phyloP scores from a whole-genome alignment of 2,113 vertebrate species.

The Pollimyrus isidori region DNA sequence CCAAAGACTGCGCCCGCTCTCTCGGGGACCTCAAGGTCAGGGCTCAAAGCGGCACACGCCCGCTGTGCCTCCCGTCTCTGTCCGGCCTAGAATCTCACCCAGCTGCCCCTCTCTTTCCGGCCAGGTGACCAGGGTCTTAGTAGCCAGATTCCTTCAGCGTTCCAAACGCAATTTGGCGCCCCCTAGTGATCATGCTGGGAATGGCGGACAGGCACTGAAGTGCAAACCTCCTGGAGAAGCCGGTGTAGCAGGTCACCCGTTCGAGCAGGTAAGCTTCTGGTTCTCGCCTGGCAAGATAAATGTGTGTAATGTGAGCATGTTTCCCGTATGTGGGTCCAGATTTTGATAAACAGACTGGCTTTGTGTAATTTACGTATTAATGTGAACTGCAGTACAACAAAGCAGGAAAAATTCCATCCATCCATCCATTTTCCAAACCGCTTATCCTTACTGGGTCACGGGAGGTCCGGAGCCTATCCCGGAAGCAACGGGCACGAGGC shows the following conservation, averaged over 20 bases:
- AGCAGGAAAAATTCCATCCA: background rate
- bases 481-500: no score
- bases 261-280: conserved; percentile 56
- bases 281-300: background rate
- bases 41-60: background rate
- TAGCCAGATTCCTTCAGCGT: conserved; percentile 85
- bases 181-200: conserved; percentile 56
- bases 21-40: conserved; percentile 83
- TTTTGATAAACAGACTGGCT: background rate
- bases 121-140: conserved; percentile 74
- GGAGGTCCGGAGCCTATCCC: no score
- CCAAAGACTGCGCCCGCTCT: conserved; percentile 75
- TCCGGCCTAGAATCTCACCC: background rate
- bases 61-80: no score
- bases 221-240: conserved; percentile 49
- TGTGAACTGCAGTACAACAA: background rate
- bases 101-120: conserved; percentile 2
- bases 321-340: background rate
- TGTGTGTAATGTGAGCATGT: background rate
- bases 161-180: conserved; percentile 70
- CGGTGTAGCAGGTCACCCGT: conserved; percentile 34
- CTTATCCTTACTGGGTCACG: no score
- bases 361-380: background rate
- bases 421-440: no score
- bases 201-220: conserved; percentile 62